phyloP scores from a whole-genome alignment of 1,140 invertebrate genomes.

The Lepidurus arcticus region DNA sequence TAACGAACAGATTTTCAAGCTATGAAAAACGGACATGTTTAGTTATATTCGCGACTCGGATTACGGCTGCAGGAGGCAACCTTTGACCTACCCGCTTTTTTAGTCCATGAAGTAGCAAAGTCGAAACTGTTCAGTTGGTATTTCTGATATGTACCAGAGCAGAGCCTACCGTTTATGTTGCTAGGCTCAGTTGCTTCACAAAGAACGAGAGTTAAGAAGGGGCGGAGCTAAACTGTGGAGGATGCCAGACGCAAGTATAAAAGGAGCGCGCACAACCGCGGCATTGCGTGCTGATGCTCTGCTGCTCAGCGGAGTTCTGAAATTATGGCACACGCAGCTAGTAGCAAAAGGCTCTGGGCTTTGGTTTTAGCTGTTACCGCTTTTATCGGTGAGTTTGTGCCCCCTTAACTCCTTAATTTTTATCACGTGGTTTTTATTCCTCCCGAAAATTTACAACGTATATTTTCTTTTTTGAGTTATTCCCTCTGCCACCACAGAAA shows the following conservation, averaged over 20 bases:
- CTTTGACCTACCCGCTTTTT: neutral
- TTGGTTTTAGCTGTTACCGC: neutral
- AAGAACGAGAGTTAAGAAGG: neutral
- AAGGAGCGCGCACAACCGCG: neutral
- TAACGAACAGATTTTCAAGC: neutral
- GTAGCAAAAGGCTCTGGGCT: neutral
- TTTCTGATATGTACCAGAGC: neutral
- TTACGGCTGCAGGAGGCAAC: neutral
- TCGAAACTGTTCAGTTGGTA: neutral
- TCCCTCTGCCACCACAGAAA: too few species aligned
- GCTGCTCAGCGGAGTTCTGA: slow-evolving; percentile 1
- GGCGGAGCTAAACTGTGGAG: neutral
- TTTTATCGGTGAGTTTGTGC: neutral
- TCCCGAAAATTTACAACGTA: too few species aligned
- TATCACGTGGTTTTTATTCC: too few species aligned
- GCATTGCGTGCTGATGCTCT: neutral
- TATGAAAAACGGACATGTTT: neutral
- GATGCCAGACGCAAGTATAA: slow-evolving; percentile 9
- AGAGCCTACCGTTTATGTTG: neutral
- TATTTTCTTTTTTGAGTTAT: too few species aligned
- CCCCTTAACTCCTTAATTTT: neutral
- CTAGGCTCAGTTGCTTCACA: neutral
- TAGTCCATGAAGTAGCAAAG: neutral
- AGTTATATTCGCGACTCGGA: neutral
- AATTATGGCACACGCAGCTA: neutral